phyloP scores from a whole-genome alignment of 2,888 invertebrate genomes.

The Isoperla grammatica region DNA sequence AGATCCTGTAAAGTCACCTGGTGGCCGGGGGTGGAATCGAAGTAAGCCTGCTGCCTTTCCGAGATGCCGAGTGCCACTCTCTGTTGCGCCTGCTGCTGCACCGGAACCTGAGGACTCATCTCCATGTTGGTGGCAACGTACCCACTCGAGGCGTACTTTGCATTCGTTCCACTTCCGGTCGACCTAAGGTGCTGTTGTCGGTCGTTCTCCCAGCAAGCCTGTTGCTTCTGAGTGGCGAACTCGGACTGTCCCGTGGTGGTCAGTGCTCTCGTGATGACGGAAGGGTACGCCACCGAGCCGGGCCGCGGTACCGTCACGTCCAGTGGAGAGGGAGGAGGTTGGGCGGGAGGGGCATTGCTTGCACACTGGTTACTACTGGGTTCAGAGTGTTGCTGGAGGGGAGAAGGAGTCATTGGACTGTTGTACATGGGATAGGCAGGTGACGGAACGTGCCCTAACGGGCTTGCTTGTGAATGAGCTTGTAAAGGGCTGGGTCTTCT shows the following conservation, averaged over 20 bases:
- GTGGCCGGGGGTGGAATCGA: constrained; percentile 54
- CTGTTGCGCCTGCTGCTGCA: constrained; percentile 46
- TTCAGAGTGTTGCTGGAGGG: constrained; percentile 54
- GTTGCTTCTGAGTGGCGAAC: constrained; percentile 41
- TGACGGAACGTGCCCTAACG: constrained; percentile 67
- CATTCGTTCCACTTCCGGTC: not conserved
- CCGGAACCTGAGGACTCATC: constrained; percentile 46
- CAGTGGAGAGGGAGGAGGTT: constrained; percentile 59
- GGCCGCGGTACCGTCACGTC: constrained; percentile 64
- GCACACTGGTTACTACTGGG: constrained; percentile 23
- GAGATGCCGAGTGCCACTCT: constrained; percentile 46
- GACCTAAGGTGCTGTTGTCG: constrained; percentile 33
- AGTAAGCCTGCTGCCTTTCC: constrained; percentile 58
- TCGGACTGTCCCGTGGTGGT: constrained; percentile 26
- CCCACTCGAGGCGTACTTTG: constrained; percentile 7
- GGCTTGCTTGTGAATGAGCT: constrained; percentile 66
- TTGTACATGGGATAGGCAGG: constrained; percentile 81
- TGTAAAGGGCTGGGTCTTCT: constrained; percentile 63
- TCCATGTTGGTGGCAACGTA: constrained; percentile 40
- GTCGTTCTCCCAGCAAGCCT: constrained; percentile 42
- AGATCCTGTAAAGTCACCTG: constrained; percentile 62
- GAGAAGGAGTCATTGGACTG: constrained; percentile 68
- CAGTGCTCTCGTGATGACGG: constrained; percentile 68
- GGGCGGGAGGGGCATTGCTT: constrained; percentile 19
- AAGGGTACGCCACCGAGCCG: constrained; percentile 68